phyloP scores from a whole-genome alignment of 1,140 invertebrate species.

The Drosophila eugracilis region DNA sequence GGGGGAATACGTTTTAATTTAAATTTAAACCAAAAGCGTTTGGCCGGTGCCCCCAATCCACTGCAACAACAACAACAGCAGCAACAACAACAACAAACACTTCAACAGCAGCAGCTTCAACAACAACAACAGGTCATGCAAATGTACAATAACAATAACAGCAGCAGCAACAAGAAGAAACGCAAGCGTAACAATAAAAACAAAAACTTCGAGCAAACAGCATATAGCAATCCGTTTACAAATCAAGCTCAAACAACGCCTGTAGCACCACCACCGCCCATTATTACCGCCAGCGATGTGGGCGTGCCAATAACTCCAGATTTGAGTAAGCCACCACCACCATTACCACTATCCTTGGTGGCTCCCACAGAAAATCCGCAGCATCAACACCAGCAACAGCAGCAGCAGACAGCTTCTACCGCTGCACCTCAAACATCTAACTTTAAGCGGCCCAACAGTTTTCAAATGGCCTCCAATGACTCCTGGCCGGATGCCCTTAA shows the following conservation, averaged over 20 bases:
- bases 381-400: slow-evolving; percentile 1
- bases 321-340: slow-evolving; percentile 70
- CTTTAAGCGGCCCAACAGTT: slow-evolving; percentile 75
- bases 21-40: slow-evolving; percentile 80
- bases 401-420: slow-evolving; percentile 18
- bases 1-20: slow-evolving; percentile 84
- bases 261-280: slow-evolving; percentile 48
- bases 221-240: slow-evolving; percentile 72
- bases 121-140: slow-evolving; percentile 31
- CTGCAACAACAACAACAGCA: slow-evolving; percentile 78
- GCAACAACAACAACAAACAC: slow-evolving; percentile 67
- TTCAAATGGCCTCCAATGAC: slow-evolving; percentile 85
- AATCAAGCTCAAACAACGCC: slow-evolving; percentile 25
- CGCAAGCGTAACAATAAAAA: slow-evolving; percentile 90
- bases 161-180: slow-evolving; percentile 88
- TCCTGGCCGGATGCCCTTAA: slow-evolving; percentile 91
- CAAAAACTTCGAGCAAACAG: slow-evolving; percentile 82
- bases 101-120: slow-evolving; percentile 67
- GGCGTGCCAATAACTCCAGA: slow-evolving; percentile 61
- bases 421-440: slow-evolving; percentile 12
- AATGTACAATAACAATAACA: slow-evolving; percentile 36
- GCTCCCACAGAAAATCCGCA: slow-evolving; percentile 19
- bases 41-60: slow-evolving; percentile 73
- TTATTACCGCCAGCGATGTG: slow-evolving; percentile 30
- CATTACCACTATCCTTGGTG: slow-evolving; percentile 46